Conservation (phyloP, 2,888 invertebrate genomes). For the Lysandra coridon region DNA sequence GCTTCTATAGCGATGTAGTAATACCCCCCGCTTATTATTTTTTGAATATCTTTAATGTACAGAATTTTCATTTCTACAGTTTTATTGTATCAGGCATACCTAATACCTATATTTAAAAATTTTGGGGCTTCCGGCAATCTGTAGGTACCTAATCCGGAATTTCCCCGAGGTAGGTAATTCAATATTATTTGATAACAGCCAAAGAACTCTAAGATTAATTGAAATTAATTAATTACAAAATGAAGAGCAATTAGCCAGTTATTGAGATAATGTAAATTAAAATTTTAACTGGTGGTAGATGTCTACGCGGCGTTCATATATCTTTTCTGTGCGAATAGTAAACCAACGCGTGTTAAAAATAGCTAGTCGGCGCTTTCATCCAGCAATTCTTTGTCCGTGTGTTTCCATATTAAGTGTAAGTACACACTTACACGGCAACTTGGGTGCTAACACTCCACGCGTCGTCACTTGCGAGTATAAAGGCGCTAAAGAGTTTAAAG, state of each 20-base stretch:
- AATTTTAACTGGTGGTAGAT: not conserved
- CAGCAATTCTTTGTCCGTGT: slow-evolving; percentile 45
- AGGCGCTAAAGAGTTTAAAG: slow-evolving; percentile 55
- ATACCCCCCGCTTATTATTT: too few species aligned
- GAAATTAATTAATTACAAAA: not conserved
- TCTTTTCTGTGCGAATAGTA: not conserved
- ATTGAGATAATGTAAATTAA: not conserved
- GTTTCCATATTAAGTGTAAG: slow-evolving; percentile 52
- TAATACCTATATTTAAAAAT: not conserved
- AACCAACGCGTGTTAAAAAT: not conserved
- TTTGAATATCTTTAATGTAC: too few species aligned
- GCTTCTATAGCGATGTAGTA: too few species aligned
- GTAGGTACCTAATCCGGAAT: not conserved
- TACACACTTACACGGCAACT: slow-evolving; percentile 67
- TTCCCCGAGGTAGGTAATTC: not conserved
- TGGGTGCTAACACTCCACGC: slow-evolving; percentile 63
- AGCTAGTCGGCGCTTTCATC: slow-evolving; percentile 30
- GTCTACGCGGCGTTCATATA: not conserved
- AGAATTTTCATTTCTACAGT: too few species aligned
- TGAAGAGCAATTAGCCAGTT: not conserved
- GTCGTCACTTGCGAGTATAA: slow-evolving; percentile 51
- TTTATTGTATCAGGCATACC: too few species aligned
- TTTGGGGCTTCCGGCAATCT: not conserved
- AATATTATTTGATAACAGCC: not conserved
- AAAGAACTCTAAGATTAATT: not conserved